Conservation (phyloP, 2,888 invertebrate species). For the Mimachlamys varia region DNA sequence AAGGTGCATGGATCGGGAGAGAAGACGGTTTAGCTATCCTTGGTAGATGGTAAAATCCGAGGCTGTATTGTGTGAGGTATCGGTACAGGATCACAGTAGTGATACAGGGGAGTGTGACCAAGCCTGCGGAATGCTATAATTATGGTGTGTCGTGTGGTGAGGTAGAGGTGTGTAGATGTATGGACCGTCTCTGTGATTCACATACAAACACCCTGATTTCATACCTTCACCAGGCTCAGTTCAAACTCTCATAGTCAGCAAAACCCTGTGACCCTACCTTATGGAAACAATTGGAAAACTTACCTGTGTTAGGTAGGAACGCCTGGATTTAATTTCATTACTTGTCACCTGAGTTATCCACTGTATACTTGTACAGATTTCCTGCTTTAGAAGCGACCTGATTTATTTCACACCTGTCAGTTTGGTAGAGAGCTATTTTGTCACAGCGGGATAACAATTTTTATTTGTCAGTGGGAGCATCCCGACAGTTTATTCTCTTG, state of each 20-base stretch:
- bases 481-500: neutral
- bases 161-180: neutral
- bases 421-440: neutral
- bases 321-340: conserved; percentile 18
- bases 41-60: too few relatives aligned
- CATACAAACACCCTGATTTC: neutral
- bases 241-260: neutral
- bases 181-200: neutral
- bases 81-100: neutral
- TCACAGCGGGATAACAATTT: neutral
- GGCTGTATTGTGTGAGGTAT: too few relatives aligned
- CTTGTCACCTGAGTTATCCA: neutral
- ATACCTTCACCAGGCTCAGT: neutral
- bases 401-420: conserved; percentile 23
- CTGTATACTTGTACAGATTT: neutral
- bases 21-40: too few relatives aligned
- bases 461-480: neutral
- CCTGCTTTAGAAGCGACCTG: conserved; percentile 20
- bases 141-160: neutral
- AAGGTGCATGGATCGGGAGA: too few relatives aligned
- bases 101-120: conserved; percentile 2
- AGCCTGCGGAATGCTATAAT: conserved; percentile 12
- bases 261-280: neutral
- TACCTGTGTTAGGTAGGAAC: conserved; percentile 20
- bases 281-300: neutral